These are phyloP conservation scores for Hirundichthys speculiger DNA, from an alignment of 2,113 vertebrate genomes.

Conservation along the genomic window DNA sequence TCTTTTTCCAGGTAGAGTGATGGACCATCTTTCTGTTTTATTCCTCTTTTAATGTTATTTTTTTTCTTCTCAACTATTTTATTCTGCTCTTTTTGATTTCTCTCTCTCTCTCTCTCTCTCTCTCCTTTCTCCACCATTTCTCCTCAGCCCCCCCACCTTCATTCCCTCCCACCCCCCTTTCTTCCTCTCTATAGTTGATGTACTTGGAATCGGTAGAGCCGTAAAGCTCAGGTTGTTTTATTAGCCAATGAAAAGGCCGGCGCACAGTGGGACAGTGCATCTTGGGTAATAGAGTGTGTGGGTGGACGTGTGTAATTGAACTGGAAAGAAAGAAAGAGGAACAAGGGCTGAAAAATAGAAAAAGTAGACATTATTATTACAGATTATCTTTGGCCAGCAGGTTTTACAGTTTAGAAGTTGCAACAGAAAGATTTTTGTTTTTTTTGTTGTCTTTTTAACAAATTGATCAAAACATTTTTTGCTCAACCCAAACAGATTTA, in stretches of 20 bases:
- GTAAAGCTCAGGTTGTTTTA: constrained; percentile 76
- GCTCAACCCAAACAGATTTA: no score
- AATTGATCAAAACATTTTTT: no score
- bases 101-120: neutral
- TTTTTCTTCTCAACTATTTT: constrained; percentile 29
- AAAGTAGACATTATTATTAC: no score
- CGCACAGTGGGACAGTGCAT: constrained; percentile 57
- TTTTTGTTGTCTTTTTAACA: no score
- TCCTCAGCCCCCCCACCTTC: neutral
- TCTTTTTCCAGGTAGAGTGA: neutral
- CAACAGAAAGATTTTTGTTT: no score
- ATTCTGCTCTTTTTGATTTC: constrained; percentile 6
- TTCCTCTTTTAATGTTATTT: constrained; percentile 20
- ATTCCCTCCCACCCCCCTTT: neutral
- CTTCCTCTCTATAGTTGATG: constrained; percentile 47
- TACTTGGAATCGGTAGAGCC: constrained; percentile 52
- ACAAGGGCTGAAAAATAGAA: neutral
- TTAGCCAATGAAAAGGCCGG: constrained; percentile 71
- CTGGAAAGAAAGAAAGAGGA: neutral
- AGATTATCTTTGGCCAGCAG: no score
- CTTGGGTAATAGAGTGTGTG: constrained; percentile 70
- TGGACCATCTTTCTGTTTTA: constrained; percentile 24
- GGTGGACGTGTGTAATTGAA: constrained; percentile 59
- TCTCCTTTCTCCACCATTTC: constrained; percentile 11
- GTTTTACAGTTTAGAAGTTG: no score